Evolutionary conservation across 2,113 vertebrate species (phyloP), one percentile per base, ranked within the genome.

Genomic region (Osmerus mordax): DNA sequence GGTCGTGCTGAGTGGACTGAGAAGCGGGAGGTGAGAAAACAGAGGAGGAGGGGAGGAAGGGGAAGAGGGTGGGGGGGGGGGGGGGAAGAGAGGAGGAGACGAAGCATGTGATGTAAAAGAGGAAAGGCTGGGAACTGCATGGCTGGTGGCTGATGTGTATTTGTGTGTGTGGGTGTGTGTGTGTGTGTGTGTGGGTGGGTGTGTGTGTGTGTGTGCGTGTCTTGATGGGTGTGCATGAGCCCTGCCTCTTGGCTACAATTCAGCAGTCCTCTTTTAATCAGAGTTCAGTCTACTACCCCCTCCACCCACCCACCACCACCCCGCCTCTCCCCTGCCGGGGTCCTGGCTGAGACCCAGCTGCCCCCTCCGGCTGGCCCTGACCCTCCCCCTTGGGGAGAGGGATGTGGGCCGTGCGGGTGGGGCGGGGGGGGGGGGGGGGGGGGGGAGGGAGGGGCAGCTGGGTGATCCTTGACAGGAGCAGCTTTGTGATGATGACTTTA

Each of bases 1-100:
- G 84, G 83, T 78, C 51, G 36, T 83, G 82, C 82, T 86, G 83
- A 83, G 82, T 85, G 4, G 72, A 65, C 83, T 76, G n/a, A 65
- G 70, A 62, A 29, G 79, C 23, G 55, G 64, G 67, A 75, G 16
- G 5, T 32, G 32, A 52, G 53, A 3, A 12, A 25, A 15, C 41
- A 65, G 52, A 4, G 11, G 19, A 16, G 21, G n/a, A 15, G 58
- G n/a, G 23, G 36, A 9, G 66, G 70, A 28, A 15, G 78, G 41
- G 55, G 61, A 66, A 75, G 14, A 4, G 47, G 6, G 4, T 25
- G 18, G 60, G 64, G 52, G 6, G 19, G 9, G 58, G 58, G 19
- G 13, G 58, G 9, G 13, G n/a, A n/a, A n/a, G n/a, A 23, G 59
- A 15, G 61, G 16, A 12, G 41, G 41, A 47, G 41, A 47, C 41